These are phyloP conservation scores for Plagiodera versicolora DNA, from an alignment of 2,888 invertebrate species.

Conservation along the genomic window DNA sequence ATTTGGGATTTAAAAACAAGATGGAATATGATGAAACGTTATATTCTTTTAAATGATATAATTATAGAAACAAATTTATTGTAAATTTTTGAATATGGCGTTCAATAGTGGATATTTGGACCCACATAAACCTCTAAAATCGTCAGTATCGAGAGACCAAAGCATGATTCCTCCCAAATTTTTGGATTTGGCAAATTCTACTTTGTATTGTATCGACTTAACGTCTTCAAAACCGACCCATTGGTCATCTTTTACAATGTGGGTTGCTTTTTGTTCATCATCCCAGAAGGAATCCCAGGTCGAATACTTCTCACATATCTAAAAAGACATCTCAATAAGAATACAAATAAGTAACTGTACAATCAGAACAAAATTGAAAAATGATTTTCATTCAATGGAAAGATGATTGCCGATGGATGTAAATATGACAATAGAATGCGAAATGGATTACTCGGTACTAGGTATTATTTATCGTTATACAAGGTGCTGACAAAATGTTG, in stretches of 20 bases:
- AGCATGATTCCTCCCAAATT: conserved; percentile 66
- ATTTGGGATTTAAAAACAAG: too few species aligned
- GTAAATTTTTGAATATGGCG: conserved; percentile 15
- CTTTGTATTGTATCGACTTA: conserved; percentile 58
- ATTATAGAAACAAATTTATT: too few species aligned
- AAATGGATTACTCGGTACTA: too few species aligned
- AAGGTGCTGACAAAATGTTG: too few species aligned
- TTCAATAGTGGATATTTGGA: conserved; percentile 41
- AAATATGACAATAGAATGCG: too few species aligned
- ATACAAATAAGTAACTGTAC: too few species aligned
- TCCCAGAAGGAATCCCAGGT: conserved; percentile 46
- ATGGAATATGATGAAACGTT: not conserved
- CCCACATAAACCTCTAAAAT: conserved; percentile 64
- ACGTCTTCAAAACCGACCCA: conserved; percentile 71
- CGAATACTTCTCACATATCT: conserved; percentile 44
- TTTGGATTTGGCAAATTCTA: conserved; percentile 39
- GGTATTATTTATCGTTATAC: too few species aligned
- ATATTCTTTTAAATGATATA: not conserved
- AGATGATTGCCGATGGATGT: too few species aligned
- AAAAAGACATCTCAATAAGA: conserved; percentile 15
- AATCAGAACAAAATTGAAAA: too few species aligned
- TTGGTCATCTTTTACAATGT: conserved; percentile 59
- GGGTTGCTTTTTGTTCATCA: conserved; percentile 58
- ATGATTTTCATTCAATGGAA: too few species aligned
- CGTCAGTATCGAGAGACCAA: conserved; percentile 79